Conservation (phyloP, 2,113 vertebrate genomes). For the Hippocampus guttulatus region DNA sequence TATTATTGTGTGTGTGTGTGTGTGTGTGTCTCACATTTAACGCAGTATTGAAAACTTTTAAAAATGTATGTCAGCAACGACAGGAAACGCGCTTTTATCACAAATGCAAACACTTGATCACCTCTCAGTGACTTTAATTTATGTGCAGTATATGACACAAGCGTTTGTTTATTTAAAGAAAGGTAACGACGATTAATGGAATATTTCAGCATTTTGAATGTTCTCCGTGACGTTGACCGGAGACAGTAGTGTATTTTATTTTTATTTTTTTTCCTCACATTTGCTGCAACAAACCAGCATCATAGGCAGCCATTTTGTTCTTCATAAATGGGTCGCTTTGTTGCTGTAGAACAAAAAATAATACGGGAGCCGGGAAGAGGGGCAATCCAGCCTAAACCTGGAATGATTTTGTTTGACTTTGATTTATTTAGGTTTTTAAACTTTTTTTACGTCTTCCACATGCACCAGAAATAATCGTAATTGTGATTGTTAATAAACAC, state of each 20-base stretch:
- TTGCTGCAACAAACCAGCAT: background rate
- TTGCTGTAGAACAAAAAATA: background rate
- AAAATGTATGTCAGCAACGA: background rate
- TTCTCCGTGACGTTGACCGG: conserved; percentile 36
- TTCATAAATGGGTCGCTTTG: background rate
- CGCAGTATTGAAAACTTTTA: background rate
- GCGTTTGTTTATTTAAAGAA: background rate
- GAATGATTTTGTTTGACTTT: background rate
- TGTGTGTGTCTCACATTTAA: too few species aligned
- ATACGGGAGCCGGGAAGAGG: too few species aligned
- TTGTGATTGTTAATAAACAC: background rate
- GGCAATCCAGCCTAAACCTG: too few species aligned
- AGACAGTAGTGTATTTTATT: background rate
- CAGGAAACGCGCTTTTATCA: background rate
- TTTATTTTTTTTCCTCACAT: background rate
- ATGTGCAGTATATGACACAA: background rate
- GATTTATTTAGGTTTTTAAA: too few species aligned
- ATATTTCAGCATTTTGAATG: conserved; percentile 55
- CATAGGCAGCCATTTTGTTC: background rate
- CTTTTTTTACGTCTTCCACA: background rate
- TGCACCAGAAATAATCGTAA: background rate
- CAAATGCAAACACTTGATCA: background rate
- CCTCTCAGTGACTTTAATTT: conserved; percentile 1
- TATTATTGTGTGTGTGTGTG: too few species aligned
- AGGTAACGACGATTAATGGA: conserved; percentile 10